Conservation (phyloP, 2,888 invertebrate species). For the Strigamia crassipes region DNA sequence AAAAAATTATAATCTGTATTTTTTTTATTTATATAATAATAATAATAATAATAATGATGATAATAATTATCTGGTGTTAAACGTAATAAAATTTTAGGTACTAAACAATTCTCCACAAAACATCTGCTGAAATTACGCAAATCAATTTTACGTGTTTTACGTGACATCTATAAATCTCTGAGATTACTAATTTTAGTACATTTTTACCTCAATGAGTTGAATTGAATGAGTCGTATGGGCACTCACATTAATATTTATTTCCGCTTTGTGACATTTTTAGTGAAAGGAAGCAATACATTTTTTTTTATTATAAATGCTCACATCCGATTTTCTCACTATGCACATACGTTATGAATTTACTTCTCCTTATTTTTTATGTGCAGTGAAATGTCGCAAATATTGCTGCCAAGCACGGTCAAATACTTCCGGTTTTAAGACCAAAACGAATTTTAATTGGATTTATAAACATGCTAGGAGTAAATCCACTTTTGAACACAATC, state of each 20-base stretch:
- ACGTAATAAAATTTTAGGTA: neutral
- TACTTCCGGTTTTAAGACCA: neutral
- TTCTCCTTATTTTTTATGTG: too few species aligned
- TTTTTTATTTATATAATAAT: too few species aligned
- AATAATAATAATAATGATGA: too few species aligned
- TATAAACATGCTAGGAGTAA: neutral
- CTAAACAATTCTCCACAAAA: neutral
- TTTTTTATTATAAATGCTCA: neutral
- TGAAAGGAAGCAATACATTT: neutral
- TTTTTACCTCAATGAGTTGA: neutral
- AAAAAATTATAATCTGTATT: neutral
- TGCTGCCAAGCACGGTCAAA: neutral
- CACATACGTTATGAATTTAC: too few species aligned
- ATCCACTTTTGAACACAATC: neutral
- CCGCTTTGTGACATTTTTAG: constrained; percentile 20
- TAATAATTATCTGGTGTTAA: too few species aligned
- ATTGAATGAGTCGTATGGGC: neutral
- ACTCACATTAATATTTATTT: neutral
- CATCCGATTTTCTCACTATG: neutral
- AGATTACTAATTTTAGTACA: neutral
- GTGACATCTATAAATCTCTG: neutral
- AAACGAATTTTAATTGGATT: neutral
- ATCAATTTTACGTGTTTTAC: constrained; percentile 11
- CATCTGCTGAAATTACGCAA: constrained; percentile 14
- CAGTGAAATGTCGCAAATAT: neutral